phyloP scores from a whole-genome alignment of 2,113 vertebrate species.

The Furnarius figulus region DNA sequence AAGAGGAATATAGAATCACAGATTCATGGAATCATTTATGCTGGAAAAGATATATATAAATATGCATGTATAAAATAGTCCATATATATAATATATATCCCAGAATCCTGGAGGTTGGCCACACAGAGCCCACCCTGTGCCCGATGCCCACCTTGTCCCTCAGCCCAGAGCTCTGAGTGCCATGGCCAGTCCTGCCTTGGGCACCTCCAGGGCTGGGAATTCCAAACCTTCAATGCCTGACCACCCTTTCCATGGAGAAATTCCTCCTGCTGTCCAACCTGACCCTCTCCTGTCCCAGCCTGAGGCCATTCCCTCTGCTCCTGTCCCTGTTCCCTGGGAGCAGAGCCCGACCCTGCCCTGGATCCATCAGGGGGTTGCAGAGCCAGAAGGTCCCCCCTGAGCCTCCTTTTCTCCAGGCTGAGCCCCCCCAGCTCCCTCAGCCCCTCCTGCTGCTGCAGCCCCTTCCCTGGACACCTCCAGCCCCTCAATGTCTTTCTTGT shows the following conservation, averaged over 20 bases:
- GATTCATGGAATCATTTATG: not conserved
- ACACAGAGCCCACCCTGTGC: not conserved
- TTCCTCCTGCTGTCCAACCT: not conserved
- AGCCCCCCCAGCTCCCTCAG: not conserved
- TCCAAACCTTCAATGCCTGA: not conserved
- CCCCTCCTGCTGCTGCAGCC: not conserved
- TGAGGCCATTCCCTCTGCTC: not conserved
- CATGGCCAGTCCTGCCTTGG: not conserved
- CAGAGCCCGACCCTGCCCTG: not conserved
- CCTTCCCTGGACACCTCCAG: not conserved
- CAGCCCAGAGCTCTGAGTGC: not conserved
- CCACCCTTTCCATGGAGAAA: not conserved
- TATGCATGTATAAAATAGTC: not conserved
- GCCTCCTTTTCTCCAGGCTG: not conserved
- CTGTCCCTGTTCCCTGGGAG: not conserved
- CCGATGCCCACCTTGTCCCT: not conserved
- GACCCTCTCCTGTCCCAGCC: not conserved
- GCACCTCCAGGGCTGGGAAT: not conserved
- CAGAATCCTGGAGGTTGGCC: not conserved
- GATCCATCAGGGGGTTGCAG: not conserved
- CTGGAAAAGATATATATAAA: not conserved
- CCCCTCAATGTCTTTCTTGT: not conserved
- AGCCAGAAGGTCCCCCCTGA: not conserved
- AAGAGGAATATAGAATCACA: not conserved
- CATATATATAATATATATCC: not conserved